Evolutionary conservation across 1,140 invertebrate genomes (phyloP), one percentile per base, ranked within the genome.

Genomic region (Probaryconus sp.): DNA sequence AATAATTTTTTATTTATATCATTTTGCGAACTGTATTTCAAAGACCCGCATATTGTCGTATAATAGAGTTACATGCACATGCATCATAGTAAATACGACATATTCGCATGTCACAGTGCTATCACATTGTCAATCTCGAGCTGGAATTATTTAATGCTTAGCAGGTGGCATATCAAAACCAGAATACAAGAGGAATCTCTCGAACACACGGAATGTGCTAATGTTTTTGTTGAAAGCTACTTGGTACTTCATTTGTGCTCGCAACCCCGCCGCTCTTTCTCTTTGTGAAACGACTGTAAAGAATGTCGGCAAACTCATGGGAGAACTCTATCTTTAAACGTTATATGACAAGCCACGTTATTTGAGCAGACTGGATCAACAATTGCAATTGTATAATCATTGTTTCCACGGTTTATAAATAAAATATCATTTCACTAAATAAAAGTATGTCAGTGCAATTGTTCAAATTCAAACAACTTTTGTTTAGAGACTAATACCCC

Each of bases 271-370:
- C 10, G 51, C 50, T 71, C 58, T 71, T 71, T 63, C 68, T 63
- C 58, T 71, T 71, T 71, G 50, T 71, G 68, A 56, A 63, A 35
- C 58, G 38, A 63, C 58, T 71, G 68, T 71, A 64, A 71, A 71
- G 68, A 71, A 71, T 63, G 35, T 28, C 21, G 40, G 43, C 58
- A 63, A 61, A 45, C 61, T 65, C 69, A 53, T 42, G 69, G 47
- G 60, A 65, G 47, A 60, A 53, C 45, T 47, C 53, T 24, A 60
- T 65, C 45, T 65, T 72, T 72, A 24, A 60, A 73, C 55, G 26
- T 38, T 58, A 38, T 37, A 72, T 72, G 60, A 72, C 60, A 60
- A 65, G 69, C 21, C 47, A 45, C 50, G 45, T 53, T 65, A 64
- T 65, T 72, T 51, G 48, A 58, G 26, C 31, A 45, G 42, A 47